These are phyloP conservation scores for Spondyliosoma cantharus DNA, from an alignment of 2,797 vertebrate genomes.

Conservation along the genomic window DNA sequence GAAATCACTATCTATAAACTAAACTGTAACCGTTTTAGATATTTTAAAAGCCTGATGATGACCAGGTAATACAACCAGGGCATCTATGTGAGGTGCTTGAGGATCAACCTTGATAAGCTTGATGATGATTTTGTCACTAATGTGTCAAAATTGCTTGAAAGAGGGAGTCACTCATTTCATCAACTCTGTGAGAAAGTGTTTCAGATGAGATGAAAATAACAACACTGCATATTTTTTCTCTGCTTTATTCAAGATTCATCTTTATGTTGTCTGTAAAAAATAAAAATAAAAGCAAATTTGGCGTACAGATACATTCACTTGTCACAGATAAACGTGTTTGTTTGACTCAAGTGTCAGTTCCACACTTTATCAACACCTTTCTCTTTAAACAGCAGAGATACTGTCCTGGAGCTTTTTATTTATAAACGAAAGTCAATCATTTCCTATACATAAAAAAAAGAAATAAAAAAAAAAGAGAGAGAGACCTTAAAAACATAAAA, in stretches of 20 bases:
- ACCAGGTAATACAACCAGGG: not conserved
- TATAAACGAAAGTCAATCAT: constrained; percentile 59
- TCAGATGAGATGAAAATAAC: constrained; percentile 4
- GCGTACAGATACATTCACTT: constrained; percentile 93
- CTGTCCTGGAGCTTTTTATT: constrained; percentile 64
- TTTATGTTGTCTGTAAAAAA: constrained; percentile 80
- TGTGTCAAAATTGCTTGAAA: too few relatives aligned
- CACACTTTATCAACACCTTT: constrained; percentile 67
- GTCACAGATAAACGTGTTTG: constrained; percentile 85
- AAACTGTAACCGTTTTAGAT: too few relatives aligned
- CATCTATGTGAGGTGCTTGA: not conserved
- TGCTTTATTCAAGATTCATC: constrained; percentile 77
- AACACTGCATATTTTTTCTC: constrained; percentile 51
- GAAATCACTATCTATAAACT: too few relatives aligned
- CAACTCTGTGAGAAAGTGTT: not conserved
- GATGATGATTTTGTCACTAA: not conserved
- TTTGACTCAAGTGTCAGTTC: constrained; percentile 73
- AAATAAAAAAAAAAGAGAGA: constrained; percentile 40
- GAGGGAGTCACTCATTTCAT: too few relatives aligned
- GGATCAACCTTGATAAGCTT: not conserved
- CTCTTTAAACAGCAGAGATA: constrained; percentile 68
- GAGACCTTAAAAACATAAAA: constrained; percentile 86
- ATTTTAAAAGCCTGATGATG: too few relatives aligned
- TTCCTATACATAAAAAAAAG: constrained; percentile 67
- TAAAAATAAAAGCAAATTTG: constrained; percentile 83